Base-by-base conservation (phyloP, 2,888 invertebrate species). In the Hydriomena furcata region DNA sequence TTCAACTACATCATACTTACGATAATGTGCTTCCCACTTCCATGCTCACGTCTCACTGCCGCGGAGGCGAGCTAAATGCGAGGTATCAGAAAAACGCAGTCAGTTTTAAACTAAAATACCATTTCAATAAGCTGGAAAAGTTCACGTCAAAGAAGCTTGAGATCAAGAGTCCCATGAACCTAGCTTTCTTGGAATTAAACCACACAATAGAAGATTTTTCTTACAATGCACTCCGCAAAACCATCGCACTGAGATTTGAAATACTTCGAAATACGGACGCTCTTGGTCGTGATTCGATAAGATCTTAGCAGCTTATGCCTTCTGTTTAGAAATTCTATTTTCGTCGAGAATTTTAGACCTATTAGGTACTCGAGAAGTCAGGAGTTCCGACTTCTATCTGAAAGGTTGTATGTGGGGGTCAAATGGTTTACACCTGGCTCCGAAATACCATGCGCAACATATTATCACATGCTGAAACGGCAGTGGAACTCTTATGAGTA, bases 201-300 rank as follows among this genome's bases (percentile, higher is more conserved):
- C 17, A 21, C 30, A 51, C 51, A 52, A 46, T 37, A 25, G 7
- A 46, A 42, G 17, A 45, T 35, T 50, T 44, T 46, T 50, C 51
- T 41, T 31, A 41, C 32, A 40, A 45, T 48, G 36, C 17, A 36
- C 38, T 17, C 31, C 28, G 31, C 17, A 30, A 35, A 38, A 31
- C 21, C 38, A 44, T 45, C 21, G 55, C 37, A 28, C 7, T 36
- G 17, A 52, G 55, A 55, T 51, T 57, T 51, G 41, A 49, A 55
- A 58, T 56, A 54, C 58, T 54, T 40, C 35, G 58, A 43, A 60
- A 48, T 48, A 48, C 55, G 23, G 47, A 48, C 48, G 43, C 46
- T 38, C 38, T 17, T 31, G 49, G 43, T 62, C 62, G 60, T 62
- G 62, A 58, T 45, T 49, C 10, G 62, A 62, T 62, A 58, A 38